A percentile compares a stretch with the other conserved stretches of the same genome.
These are phyloP conservation scores for Actinostola sp. DNA, from an alignment of 92 coral and sea anemone genomes.

Conservation along the genomic window DNA sequence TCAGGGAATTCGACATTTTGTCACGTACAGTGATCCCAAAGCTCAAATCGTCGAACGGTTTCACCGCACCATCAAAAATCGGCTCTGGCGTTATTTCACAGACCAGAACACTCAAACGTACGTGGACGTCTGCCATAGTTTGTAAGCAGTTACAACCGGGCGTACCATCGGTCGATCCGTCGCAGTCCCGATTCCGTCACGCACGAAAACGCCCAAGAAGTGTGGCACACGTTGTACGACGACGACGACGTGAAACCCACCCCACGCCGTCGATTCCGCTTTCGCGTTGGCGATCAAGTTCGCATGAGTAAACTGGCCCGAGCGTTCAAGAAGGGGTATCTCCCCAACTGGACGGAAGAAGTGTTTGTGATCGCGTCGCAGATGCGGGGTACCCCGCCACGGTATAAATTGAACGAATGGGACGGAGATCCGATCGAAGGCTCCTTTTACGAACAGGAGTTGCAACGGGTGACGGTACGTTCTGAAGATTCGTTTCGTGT, in stretches of 20 bases:
- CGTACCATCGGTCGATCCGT: slow-evolving; percentile 31
- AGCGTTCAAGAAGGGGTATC: too few species aligned
- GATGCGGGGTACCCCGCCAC: not conserved
- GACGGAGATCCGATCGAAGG: slow-evolving; percentile 37
- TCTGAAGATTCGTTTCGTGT: slow-evolving; percentile 37
- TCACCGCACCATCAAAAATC: slow-evolving; percentile 39
- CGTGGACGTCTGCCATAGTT: slow-evolving; percentile 28
- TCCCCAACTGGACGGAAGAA: too few species aligned
- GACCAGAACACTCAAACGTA: slow-evolving; percentile 11
- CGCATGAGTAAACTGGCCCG: too few species aligned
- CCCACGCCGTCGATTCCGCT: not conserved
- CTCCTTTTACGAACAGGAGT: slow-evolving; percentile 44
- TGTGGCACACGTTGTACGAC: slow-evolving; percentile 10
- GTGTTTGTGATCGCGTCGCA: slow-evolving; percentile 28
- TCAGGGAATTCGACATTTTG: slow-evolving; percentile 31
- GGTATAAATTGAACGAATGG: slow-evolving; percentile 43
- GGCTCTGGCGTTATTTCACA: slow-evolving; percentile 51
- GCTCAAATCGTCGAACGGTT: slow-evolving; percentile 47
- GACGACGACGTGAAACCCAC: not conserved
- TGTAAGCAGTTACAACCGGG: slow-evolving; percentile 27
- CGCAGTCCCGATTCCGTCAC: slow-evolving; percentile 24
- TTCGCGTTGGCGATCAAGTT: slow-evolving; percentile 33
- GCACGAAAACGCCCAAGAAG: slow-evolving; percentile 1
- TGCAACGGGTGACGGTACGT: slow-evolving; percentile 39
- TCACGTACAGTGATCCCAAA: slow-evolving; percentile 40